Evolutionary conservation across 2,113 vertebrate species (phyloP).

Genomic region (Tenebrosternarchus preto): DNA sequence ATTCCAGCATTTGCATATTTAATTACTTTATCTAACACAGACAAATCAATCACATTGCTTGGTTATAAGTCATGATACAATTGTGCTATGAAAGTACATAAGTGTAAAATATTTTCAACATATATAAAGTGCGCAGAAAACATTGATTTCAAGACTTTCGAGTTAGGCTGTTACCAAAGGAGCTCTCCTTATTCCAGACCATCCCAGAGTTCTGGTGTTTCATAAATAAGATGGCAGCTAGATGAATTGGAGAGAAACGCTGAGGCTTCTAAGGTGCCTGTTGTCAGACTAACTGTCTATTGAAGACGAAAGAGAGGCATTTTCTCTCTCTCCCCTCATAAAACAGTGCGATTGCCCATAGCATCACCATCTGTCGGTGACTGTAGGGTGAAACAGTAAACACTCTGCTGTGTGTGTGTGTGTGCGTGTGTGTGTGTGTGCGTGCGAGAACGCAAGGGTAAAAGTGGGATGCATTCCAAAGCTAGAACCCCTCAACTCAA

Average conservation of each 20-base stretch:
- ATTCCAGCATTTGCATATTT: background rate
- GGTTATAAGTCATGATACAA: background rate
- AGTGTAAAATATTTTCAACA: background rate
- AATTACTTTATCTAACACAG: background rate
- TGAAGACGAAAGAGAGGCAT: slow-evolving; percentile 60
- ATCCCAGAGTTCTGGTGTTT: slow-evolving; percentile 30
- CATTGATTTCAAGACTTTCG: too few species aligned
- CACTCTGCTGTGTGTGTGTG: slow-evolving; percentile 58
- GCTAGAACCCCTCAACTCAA: slow-evolving; percentile 35
- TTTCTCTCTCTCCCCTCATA: slow-evolving; percentile 64
- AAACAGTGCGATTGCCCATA: slow-evolving; percentile 73
- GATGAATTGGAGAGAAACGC: slow-evolving; percentile 51
- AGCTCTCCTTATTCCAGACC: slow-evolving; percentile 21
- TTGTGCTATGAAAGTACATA: background rate
- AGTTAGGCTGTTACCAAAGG: slow-evolving; percentile 22
- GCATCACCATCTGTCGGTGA: slow-evolving; percentile 73
- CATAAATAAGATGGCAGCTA: slow-evolving; percentile 51
- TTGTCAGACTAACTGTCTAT: slow-evolving; percentile 60
- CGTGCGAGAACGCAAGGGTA: slow-evolving; percentile 24
- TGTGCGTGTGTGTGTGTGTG: slow-evolving; percentile 47
- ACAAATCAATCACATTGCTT: background rate
- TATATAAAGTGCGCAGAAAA: too few species aligned
- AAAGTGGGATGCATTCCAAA: slow-evolving; percentile 43
- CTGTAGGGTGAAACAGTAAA: slow-evolving; percentile 67
- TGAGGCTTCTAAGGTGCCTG: slow-evolving; percentile 50